Percentiles rank a stretch among this genome's conserved stretches.
Conservation (phyloP, 1,140 invertebrate genomes). For the Calosoma granatense region DNA sequence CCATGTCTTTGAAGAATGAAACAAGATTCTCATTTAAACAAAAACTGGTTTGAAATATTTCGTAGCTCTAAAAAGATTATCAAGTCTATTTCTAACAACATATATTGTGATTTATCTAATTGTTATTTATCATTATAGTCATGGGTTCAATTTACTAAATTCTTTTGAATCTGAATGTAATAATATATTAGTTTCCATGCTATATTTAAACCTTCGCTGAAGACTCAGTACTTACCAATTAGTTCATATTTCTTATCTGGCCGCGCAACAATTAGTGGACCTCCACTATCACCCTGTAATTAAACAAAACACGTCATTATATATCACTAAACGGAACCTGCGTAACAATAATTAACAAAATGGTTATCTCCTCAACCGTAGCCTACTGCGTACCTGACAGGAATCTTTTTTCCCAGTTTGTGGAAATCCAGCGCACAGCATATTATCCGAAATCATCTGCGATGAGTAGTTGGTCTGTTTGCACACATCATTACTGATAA, state of each 20-base stretch:
- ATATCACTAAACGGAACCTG: slow-evolving; percentile 12
- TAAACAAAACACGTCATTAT: slow-evolving; percentile 12
- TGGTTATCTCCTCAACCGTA: too few species aligned
- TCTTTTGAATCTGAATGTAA: too few species aligned
- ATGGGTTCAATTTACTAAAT: too few species aligned
- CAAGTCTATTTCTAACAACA: neutral
- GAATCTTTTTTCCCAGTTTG: slow-evolving; percentile 68
- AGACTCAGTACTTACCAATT: slow-evolving; percentile 49
- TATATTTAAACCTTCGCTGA: too few species aligned
- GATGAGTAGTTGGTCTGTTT: slow-evolving; percentile 65
- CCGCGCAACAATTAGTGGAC: slow-evolving; percentile 66
- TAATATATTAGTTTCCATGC: too few species aligned
- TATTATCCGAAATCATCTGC: slow-evolving; percentile 73
- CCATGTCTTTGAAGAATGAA: neutral
- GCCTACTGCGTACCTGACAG: slow-evolving; percentile 66
- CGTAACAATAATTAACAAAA: too few species aligned
- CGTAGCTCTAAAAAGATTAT: neutral
- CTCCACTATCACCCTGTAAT: slow-evolving; percentile 80
- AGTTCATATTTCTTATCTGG: slow-evolving; percentile 64
- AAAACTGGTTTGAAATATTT: neutral
- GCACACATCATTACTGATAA: slow-evolving; percentile 67
- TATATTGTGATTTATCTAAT: neutral
- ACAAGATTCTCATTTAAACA: neutral
- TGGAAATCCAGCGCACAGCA: slow-evolving; percentile 74
- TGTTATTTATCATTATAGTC: too few species aligned